phyloP scores from a whole-genome alignment of 2,888 invertebrate species.

The Erannis defoliaria region DNA sequence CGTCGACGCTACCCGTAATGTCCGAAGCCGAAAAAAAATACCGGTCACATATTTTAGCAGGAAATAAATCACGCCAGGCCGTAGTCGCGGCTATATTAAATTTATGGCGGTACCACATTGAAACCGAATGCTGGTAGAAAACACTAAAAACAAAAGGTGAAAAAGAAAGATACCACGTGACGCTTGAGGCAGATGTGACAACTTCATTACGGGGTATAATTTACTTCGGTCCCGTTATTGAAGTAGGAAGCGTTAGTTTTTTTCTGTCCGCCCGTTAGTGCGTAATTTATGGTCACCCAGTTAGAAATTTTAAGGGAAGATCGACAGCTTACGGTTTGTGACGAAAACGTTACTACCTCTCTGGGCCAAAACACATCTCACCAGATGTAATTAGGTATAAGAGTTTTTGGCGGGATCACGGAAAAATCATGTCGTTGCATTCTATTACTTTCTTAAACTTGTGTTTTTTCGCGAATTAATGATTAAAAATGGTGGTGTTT shows the following conservation, averaged over 20 bases:
- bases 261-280: constrained; percentile 72
- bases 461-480: too few species aligned
- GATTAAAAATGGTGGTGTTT: too few species aligned
- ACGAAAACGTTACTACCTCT: constrained; percentile 25
- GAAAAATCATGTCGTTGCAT: too few species aligned
- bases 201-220: constrained; percentile 79
- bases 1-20: constrained; percentile 83
- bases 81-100: constrained; percentile 80
- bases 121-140: constrained; percentile 48
- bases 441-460: too few species aligned
- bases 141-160: constrained; percentile 47
- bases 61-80: constrained; percentile 80
- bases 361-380: background rate
- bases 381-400: background rate
- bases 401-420: too few species aligned
- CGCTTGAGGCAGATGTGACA: constrained; percentile 78
- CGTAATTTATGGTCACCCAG: constrained; percentile 78
- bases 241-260: constrained; percentile 80
- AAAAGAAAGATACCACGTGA: constrained; percentile 56
- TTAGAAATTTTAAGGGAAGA: constrained; percentile 64
- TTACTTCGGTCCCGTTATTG: constrained; percentile 82
- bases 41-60: constrained; percentile 83
- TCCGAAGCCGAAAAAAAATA: constrained; percentile 75
- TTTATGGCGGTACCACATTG: constrained; percentile 77
- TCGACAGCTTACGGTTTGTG: constrained; percentile 53